These are phyloP conservation scores for Endomychus coccineus DNA, from an alignment of 2,888 invertebrate genomes.

Conservation along the genomic window DNA sequence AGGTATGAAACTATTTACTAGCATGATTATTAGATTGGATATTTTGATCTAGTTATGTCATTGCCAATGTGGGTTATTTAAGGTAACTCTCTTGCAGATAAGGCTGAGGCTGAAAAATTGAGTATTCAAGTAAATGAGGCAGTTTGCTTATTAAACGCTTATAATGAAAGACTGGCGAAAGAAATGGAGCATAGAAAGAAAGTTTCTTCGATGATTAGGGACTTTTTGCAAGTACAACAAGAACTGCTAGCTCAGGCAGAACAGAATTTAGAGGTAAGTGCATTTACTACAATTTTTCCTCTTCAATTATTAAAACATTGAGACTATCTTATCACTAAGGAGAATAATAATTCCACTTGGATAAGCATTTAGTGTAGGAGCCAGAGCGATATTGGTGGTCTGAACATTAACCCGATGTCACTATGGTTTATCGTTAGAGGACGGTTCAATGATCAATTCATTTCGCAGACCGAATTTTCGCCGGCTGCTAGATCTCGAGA, in stretches of 20 bases:
- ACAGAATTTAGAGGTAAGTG: slow-evolving; percentile 70
- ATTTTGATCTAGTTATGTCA: background rate
- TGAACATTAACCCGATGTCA: too few relatives aligned
- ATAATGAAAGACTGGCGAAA: slow-evolving; percentile 75
- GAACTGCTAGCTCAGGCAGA: slow-evolving; percentile 83
- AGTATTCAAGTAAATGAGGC: slow-evolving; percentile 83
- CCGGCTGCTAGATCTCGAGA: too few relatives aligned
- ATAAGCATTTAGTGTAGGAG: too few relatives aligned
- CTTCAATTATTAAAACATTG: too few relatives aligned
- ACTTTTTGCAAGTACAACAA: slow-evolving; percentile 80
- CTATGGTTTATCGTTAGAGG: too few relatives aligned
- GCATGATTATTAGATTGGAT: background rate
- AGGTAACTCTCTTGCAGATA: slow-evolving; percentile 47
- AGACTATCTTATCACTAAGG: too few relatives aligned
- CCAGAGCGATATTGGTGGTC: too few relatives aligned
- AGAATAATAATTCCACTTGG: too few relatives aligned
- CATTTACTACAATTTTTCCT: background rate
- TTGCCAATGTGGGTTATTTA: background rate
- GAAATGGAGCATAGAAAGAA: slow-evolving; percentile 87
- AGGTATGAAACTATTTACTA: slow-evolving; percentile 47
- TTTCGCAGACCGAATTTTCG: too few relatives aligned
- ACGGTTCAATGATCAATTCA: too few relatives aligned
- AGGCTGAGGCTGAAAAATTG: slow-evolving; percentile 70
- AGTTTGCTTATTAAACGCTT: slow-evolving; percentile 75
- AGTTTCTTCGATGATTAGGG: slow-evolving; percentile 77